Evolutionary conservation across 1,140 invertebrate genomes (phyloP).

Genomic region (Drosophila rufa): DNA sequence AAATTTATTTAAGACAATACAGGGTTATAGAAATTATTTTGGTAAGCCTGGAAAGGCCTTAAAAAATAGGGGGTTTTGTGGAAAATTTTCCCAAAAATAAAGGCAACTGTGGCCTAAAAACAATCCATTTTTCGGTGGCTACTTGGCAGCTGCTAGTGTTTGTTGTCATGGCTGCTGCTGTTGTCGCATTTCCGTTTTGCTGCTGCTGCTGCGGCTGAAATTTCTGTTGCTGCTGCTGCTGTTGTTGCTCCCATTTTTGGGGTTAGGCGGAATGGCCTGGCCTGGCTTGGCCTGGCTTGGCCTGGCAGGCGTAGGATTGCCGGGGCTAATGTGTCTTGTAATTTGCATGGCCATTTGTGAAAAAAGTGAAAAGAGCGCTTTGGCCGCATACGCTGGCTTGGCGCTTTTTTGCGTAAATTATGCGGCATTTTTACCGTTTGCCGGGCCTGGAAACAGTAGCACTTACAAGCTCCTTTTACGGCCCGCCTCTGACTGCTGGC

Average conservation of each 20-base stretch:
- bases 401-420: slow-evolving; percentile 71
- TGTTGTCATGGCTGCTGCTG: slow-evolving; percentile 17
- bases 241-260: slow-evolving; percentile 78
- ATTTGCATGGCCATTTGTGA: slow-evolving; percentile 83
- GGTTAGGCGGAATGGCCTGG: slow-evolving; percentile 34
- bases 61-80: too few species aligned
- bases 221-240: slow-evolving; percentile 46
- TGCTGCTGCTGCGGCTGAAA: slow-evolving; percentile 51
- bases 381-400: neutral
- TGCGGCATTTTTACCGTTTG: slow-evolving; percentile 78
- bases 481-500: slow-evolving; percentile 30
- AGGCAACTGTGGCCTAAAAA: slow-evolving; percentile 27
- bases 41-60: too few species aligned
- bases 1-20: neutral
- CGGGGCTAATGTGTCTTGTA: slow-evolving; percentile 80
- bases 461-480: slow-evolving; percentile 81
- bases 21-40: neutral
- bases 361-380: slow-evolving; percentile 74
- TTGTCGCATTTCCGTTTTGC: slow-evolving; percentile 76
- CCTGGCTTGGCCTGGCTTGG: slow-evolving; percentile 7
- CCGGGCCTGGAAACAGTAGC: slow-evolving; percentile 72
- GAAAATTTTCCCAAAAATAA: neutral
- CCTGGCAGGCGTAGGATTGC: slow-evolving; percentile 70
- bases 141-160: slow-evolving; percentile 59
- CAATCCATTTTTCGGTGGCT: slow-evolving; percentile 49